Evolutionary conservation across 2,888 invertebrate genomes (phyloP), one percentile per base, ranked within the genome.

Genomic region (Drosophila antonietae): DNA sequence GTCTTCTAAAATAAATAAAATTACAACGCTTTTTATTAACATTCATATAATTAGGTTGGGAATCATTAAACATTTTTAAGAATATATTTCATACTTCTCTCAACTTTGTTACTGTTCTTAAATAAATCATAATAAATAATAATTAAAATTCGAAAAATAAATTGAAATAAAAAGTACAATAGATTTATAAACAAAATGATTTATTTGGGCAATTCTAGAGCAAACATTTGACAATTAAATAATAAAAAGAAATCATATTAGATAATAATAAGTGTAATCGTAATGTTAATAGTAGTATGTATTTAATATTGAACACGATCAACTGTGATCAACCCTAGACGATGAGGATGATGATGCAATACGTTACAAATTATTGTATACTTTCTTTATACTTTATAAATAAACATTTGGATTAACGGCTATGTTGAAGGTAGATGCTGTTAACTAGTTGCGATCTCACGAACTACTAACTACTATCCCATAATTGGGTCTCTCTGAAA

Each of bases 351-450:
- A 75, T 66, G 75, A 67, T 72, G 77, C 64, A 75, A 75, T 74
- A 74, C 70, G 43, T 31, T 59, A 59, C 58, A 47, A 59, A 39
- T 59, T 49, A 59, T 49, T 64, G 43, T 73, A 78, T 61, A 61
- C 57, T 67, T 37, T 62, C 49, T 44, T 28, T 28, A 28, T 28
- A 28, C 28, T 64, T 82, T 86, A 78, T 80, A 79, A 80, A 77
- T 80, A 79, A 67, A 46, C 75, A 70, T 68, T 79, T 73, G 72
- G 64, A 89, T 81, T 89, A 81, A 75, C 69, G 68, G 75, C 85
- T 89, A 85, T 80, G 71, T 75, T 86, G 86, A 89, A 86, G 86
- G 86, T 86, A 86, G 86, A 88, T 89, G 86, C 85, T 89, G 86
- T 77, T 78, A 86, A 86, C 86, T 86, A 86, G 86, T 89, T 86